Base-by-base conservation (phyloP, 2,797 vertebrate genomes). In the Sebastes steindachneri region DNA sequence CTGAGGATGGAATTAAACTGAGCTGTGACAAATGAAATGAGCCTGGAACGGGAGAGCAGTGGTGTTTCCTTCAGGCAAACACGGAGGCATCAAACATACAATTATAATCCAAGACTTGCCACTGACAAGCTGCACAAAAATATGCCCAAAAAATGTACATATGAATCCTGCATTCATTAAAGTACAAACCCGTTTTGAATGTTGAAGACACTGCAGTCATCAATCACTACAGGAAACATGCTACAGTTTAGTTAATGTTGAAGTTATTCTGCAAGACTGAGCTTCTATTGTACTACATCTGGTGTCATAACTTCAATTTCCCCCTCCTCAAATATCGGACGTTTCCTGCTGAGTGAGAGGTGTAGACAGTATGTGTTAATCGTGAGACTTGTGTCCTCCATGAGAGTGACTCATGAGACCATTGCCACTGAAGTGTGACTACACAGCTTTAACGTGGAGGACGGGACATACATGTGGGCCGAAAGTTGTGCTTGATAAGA, bases 11-110 rank as follows among this genome's bases (percentile, higher is more conserved):
- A 84, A 77, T 78, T 73, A 81, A 83, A 73, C 21, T 7, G 21
- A 85, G 82, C 69, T 81, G 57, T 80, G 89, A 87, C 78, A 74
- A 83, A 84, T 68, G 31, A 70, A 89, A 82, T 68, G 54, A 87
- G 77, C 55, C 77, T 12, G 33, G 19, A 37, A 74, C 6, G 23
- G 58, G 45, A 9, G 76, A 55, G 10, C 53, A 7, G 15, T 8
- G 7, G 9, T 10, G 59, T 68, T 58, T 21, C 72, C 81, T 85
- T 72, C 68, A 77, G 80, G 72, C 69, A 26, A 80, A 82, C 62
- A 81, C 69, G 66, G 53, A 84, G 14, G 68, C 77, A 67, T 64
- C 58, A 79, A 83, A 68, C 51, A 48, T 28, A 28, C 59, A 77
- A 63, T 68, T 70, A 81, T 28, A 68, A 80, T 80, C 53, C 25